Evolutionary conservation across 2,797 vertebrate species (phyloP).

Genomic region (Pelochelys cantorii): DNA sequence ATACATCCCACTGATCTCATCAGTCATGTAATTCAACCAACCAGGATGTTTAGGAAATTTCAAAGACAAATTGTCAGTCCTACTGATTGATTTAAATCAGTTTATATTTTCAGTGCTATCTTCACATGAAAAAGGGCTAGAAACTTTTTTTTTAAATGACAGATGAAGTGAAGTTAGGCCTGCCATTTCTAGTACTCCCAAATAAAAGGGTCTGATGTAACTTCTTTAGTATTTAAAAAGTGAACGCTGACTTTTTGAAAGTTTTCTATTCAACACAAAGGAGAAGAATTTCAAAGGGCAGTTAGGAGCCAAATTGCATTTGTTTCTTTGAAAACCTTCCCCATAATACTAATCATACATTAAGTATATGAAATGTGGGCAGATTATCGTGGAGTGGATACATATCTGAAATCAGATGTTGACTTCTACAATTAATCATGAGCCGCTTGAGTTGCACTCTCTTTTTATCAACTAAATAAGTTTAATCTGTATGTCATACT

Average conservation of each 20-base stretch:
- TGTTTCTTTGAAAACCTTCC: not conserved
- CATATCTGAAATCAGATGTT: not conserved
- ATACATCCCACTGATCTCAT: not conserved
- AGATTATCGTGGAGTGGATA: not conserved
- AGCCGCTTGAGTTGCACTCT: not conserved
- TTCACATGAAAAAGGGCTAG: not conserved
- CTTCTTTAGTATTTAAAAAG: not conserved
- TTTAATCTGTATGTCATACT: not conserved
- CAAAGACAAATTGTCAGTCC: not conserved
- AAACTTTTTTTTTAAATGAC: not conserved
- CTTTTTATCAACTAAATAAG: not conserved
- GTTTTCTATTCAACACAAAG: conserved; percentile 10
- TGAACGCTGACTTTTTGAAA: not conserved
- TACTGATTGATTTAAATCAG: not conserved
- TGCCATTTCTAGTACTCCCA: not conserved
- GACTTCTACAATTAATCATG: not conserved
- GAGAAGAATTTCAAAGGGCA: not conserved
- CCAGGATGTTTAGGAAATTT: not conserved
- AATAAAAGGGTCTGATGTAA: not conserved
- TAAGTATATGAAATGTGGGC: not conserved
- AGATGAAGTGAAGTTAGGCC: not conserved
- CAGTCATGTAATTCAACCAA: not conserved
- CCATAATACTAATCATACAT: not conserved
- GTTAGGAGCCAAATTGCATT: not conserved
- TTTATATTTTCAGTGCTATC: not conserved